Evolutionary conservation across 2,113 vertebrate species (phyloP).

Genomic region (Callithrix jacchus): DNA sequence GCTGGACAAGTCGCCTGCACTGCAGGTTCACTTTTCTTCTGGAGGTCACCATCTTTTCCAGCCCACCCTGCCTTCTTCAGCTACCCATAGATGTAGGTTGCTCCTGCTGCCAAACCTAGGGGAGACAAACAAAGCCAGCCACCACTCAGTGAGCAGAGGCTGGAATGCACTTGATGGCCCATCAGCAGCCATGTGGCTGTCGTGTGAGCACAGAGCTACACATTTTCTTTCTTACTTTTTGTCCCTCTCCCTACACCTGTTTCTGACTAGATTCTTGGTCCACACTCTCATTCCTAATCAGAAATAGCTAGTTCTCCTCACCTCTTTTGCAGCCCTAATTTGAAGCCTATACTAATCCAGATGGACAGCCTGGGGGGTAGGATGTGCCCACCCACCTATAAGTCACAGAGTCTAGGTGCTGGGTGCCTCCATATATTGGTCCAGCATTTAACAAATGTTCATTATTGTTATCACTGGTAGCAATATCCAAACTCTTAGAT

Average conservation of each 20-base stretch:
- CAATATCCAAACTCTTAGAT: not conserved
- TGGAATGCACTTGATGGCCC: not conserved
- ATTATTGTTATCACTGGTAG: not conserved
- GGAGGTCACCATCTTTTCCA: not conserved
- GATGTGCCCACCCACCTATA: not conserved
- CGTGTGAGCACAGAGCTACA: not conserved
- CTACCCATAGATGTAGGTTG: not conserved
- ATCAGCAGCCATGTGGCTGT: not conserved
- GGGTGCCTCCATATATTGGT: not conserved
- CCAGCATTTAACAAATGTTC: not conserved
- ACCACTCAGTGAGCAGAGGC: not conserved
- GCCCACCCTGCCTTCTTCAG: not conserved
- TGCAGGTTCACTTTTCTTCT: not conserved
- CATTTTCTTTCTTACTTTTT: not conserved
- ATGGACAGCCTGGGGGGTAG: not conserved
- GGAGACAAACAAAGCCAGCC: not conserved
- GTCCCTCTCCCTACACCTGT: not conserved
- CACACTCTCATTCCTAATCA: not conserved
- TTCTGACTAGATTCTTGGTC: not conserved
- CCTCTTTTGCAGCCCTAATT: not conserved
- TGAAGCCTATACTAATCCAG: not conserved
- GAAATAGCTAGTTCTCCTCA: not conserved
- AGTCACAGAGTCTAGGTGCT: not conserved
- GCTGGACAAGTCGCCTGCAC: not conserved
- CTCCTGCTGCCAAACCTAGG: not conserved